Evolutionary conservation across 2,888 invertebrate species (phyloP).

Genomic region (Dolichopus griseipennis): DNA sequence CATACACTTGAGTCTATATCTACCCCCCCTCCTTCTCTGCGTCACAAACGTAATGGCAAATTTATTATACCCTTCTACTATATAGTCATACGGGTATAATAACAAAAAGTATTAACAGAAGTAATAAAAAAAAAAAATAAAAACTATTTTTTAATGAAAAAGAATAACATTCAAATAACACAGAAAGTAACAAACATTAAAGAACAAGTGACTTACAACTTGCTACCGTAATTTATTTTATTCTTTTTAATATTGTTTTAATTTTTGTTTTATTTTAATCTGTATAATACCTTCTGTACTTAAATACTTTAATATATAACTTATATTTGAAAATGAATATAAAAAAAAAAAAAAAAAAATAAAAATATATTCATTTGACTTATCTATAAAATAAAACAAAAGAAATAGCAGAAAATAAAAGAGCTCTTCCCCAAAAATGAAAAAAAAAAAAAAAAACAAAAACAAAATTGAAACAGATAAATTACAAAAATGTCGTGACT

Average conservation of each 20-base stretch:
- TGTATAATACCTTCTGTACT: not conserved
- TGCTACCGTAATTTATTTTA: not conserved
- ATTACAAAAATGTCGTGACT: conserved; percentile 6
- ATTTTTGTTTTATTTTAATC: not conserved
- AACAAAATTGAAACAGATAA: not conserved
- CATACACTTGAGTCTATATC: no score
- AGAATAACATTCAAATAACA: not conserved
- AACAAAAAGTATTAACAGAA: no score
- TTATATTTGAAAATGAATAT: not conserved
- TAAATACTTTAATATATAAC: not conserved
- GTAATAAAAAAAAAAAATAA: no score
- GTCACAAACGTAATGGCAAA: no score
- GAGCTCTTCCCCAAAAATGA: not conserved
- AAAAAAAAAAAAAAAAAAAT: no score
- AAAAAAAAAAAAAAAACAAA: no score
- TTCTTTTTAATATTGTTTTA: not conserved
- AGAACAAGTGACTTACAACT: conserved; percentile 6
- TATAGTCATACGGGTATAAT: no score
- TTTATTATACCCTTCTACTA: no score
- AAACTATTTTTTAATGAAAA: not conserved
- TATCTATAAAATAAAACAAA: not conserved
- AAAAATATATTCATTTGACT: not conserved
- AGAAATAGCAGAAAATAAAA: no score
- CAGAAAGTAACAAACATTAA: not conserved
- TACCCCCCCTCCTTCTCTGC: no score